Evolutionary conservation across 2,888 invertebrate species (phyloP).

Genomic region (Megastigmus dorsalis): DNA sequence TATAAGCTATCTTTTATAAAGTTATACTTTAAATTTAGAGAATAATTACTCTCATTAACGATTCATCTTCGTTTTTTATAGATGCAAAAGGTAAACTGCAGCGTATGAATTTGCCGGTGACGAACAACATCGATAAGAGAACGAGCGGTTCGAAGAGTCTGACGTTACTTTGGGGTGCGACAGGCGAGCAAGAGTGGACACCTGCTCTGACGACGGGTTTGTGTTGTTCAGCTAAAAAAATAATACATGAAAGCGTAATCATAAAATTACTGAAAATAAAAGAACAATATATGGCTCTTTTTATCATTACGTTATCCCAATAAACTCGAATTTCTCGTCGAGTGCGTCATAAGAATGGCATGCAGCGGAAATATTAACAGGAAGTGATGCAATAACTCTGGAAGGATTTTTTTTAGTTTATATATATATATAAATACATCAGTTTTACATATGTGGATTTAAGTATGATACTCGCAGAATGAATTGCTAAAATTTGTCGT

Average conservation of each 20-base stretch:
- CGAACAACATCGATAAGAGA: conserved; percentile 70
- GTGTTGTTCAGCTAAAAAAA: conserved; percentile 29
- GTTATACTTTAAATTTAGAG: too few relatives aligned
- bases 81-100: conserved; percentile 65
- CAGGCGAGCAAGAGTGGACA: conserved; percentile 98
- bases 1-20: too few relatives aligned
- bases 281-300: too few relatives aligned
- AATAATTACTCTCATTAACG: too few relatives aligned
- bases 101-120: conserved; percentile 60
- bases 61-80: too few relatives aligned
- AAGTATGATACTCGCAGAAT: conserved; percentile 21
- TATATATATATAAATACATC: too few relatives aligned
- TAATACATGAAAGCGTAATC: too few relatives aligned
- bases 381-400: conserved; percentile 44
- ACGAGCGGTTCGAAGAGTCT: conserved; percentile 75
- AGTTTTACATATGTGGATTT: conserved; percentile 7
- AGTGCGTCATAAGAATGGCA: conserved; percentile 49
- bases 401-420: conserved; percentile 12
- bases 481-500: too few relatives aligned
- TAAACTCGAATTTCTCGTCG: conserved; percentile 41
- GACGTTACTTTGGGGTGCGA: conserved; percentile 93
- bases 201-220: conserved; percentile 95
- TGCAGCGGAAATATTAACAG: conserved; percentile 47
- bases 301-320: conserved; percentile 33
- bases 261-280: too few relatives aligned